phyloP scores from a whole-genome alignment of 2,113 vertebrate species.

The Clinocottus analis region DNA sequence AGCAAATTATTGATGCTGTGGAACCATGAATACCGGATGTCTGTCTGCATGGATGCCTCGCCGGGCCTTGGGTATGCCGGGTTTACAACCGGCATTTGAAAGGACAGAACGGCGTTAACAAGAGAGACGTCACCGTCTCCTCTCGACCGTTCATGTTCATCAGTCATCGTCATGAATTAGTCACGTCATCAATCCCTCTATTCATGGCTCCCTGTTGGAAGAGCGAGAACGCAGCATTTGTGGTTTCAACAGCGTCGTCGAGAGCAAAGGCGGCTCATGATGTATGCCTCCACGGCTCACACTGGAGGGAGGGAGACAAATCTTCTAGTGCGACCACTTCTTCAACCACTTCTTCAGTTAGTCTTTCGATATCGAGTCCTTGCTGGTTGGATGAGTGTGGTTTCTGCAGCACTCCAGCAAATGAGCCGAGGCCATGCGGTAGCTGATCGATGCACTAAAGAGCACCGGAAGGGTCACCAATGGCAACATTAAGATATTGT shows the following conservation, averaged over 20 bases:
- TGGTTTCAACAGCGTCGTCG: background rate
- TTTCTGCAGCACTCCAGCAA: slow-evolving; percentile 4
- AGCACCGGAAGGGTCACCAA: slow-evolving; percentile 7
- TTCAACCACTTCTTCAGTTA: background rate
- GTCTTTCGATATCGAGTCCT: background rate
- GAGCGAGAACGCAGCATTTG: background rate
- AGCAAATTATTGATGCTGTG: slow-evolving; percentile 49
- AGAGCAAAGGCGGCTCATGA: background rate
- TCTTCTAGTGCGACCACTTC: background rate
- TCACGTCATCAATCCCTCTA: slow-evolving; percentile 3
- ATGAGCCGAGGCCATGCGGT: slow-evolving; percentile 1
- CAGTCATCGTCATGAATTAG: slow-evolving; percentile 6
- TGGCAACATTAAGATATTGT: background rate
- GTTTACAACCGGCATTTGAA: slow-evolving; percentile 33
- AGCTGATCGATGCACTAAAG: slow-evolving; percentile 19
- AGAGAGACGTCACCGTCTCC: slow-evolving; percentile 19
- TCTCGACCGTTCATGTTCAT: slow-evolving; percentile 3
- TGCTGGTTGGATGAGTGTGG: background rate
- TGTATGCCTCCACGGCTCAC: background rate
- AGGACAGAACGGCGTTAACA: too few species aligned
- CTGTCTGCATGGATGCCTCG: background rate
- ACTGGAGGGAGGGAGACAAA: background rate
- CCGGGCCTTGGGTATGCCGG: slow-evolving; percentile 4
- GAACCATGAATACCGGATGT: background rate
- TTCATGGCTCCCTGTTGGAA: background rate